Conservation (phyloP, 2,888 invertebrate species). For the Zaprionus lineosus region DNA sequence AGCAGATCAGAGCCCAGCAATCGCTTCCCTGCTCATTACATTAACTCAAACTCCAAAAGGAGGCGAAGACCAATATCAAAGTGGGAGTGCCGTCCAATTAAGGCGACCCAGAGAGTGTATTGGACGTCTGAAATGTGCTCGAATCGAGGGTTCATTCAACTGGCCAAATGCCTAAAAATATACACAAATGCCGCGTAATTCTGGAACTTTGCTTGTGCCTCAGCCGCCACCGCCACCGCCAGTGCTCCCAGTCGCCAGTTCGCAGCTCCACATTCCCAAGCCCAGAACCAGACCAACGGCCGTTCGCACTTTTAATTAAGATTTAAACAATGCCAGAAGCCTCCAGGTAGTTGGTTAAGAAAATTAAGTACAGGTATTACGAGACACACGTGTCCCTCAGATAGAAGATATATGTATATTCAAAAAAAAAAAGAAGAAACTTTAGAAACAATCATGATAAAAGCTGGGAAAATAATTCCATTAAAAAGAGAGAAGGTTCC, state of each 20-base stretch:
- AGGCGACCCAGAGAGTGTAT: conserved; percentile 29
- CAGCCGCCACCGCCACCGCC: conserved; percentile 23
- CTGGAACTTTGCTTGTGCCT: conserved; percentile 34
- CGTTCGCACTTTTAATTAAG: too few relatives aligned
- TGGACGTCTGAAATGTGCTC: conserved; percentile 29
- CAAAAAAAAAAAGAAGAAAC: too few relatives aligned
- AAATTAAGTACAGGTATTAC: too few relatives aligned
- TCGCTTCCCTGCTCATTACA: conserved; percentile 56
- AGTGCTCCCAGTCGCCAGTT: conserved; percentile 17
- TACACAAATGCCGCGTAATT: conserved; percentile 41
- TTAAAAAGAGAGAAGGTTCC: neutral
- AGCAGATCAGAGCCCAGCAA: conserved; percentile 4
- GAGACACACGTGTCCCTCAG: too few relatives aligned
- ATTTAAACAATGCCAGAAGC: too few relatives aligned
- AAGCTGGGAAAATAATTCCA: neutral
- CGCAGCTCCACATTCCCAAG: neutral
- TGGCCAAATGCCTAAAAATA: conserved; percentile 21
- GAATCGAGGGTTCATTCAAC: conserved; percentile 61
- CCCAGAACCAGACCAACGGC: conserved; percentile 16
- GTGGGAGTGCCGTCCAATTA: conserved; percentile 55
- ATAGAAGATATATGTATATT: too few relatives aligned
- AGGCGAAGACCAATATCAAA: conserved; percentile 34
- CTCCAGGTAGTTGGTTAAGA: too few relatives aligned
- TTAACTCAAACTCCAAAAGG: neutral
- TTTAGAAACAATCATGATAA: too few relatives aligned